phyloP scores from a whole-genome alignment of 2,797 vertebrate genomes.

The Cuculus canorus region DNA sequence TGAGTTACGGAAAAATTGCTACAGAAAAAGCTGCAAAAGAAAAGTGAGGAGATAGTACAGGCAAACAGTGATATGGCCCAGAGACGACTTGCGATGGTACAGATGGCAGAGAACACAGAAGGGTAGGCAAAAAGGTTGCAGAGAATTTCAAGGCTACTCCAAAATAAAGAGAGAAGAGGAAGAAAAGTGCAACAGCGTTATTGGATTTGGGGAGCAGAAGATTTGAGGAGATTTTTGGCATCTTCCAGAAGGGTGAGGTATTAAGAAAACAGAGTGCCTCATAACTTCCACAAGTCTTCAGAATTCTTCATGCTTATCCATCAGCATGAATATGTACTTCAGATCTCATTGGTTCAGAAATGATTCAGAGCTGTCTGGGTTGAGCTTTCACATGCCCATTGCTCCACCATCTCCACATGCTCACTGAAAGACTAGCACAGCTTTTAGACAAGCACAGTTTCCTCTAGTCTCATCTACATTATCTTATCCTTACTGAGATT shows the following conservation, averaged over 20 bases:
- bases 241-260: background rate
- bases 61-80: background rate
- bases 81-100: background rate
- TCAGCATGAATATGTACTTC: background rate
- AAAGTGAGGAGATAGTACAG: background rate
- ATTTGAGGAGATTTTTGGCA: too few species aligned
- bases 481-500: background rate
- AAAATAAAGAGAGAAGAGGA: rapidly evolving
- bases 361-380: background rate
- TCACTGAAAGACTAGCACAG: background rate
- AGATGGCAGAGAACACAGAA: background rate
- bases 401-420: background rate
- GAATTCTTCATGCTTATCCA: background rate
- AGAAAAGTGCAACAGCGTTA: background rate
- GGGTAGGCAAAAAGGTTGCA: background rate
- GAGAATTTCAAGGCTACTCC: background rate
- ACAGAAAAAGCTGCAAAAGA: background rate
- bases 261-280: conserved; percentile 14
- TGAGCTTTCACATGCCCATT: background rate
- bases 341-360: background rate
- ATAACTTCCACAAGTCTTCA: background rate
- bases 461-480: background rate
- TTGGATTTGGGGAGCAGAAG: background rate
- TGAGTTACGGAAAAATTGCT: background rate
- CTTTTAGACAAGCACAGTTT: background rate